Percentiles rank a stretch among this genome's conserved stretches.
Conservation (phyloP, 2,888 invertebrate genomes). For the Leptogaster cylindrica region DNA sequence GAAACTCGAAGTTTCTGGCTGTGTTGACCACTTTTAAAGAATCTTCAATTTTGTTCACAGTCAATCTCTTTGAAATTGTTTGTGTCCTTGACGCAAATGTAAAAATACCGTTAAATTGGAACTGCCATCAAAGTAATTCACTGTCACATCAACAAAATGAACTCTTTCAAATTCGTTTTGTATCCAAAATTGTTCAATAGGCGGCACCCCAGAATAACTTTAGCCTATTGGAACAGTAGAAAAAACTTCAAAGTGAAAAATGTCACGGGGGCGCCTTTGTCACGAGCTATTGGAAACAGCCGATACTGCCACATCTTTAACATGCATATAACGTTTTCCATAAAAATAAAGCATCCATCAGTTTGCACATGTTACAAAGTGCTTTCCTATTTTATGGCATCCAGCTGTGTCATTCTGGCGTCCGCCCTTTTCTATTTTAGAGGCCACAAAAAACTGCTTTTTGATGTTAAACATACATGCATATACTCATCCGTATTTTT, state of each 20-base stretch:
- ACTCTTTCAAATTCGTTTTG: too few species aligned
- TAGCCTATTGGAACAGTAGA: too few species aligned
- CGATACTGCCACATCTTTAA: slow-evolving; percentile 6
- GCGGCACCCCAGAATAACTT: too few species aligned
- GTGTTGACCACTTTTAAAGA: too few species aligned
- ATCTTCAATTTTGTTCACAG: too few species aligned
- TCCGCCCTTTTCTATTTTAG: slow-evolving; percentile 5
- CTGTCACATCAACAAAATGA: too few species aligned
- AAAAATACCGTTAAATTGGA: too few species aligned
- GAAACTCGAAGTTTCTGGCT: too few species aligned
- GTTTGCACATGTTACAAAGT: slow-evolving; percentile 39
- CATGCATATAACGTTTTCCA: slow-evolving; percentile 36
- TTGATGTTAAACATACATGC: slow-evolving; percentile 31
- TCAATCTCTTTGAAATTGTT: too few species aligned
- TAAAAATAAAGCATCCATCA: slow-evolving; percentile 37
- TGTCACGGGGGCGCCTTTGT: slow-evolving; percentile 9
- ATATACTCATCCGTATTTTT: slow-evolving; percentile 26
- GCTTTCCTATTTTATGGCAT: slow-evolving; percentile 35
- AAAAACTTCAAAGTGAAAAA: slow-evolving; percentile 6
- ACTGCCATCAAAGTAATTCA: too few species aligned
- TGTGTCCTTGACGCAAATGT: too few species aligned
- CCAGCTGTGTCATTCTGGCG: slow-evolving; percentile 27
- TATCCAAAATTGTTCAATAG: too few species aligned
- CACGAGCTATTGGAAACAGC: not conserved
- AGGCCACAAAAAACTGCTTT: slow-evolving; percentile 7